These are phyloP conservation scores for Gryon sp. DNA, from an alignment of 1,140 invertebrate genomes.

Conservation along the genomic window DNA sequence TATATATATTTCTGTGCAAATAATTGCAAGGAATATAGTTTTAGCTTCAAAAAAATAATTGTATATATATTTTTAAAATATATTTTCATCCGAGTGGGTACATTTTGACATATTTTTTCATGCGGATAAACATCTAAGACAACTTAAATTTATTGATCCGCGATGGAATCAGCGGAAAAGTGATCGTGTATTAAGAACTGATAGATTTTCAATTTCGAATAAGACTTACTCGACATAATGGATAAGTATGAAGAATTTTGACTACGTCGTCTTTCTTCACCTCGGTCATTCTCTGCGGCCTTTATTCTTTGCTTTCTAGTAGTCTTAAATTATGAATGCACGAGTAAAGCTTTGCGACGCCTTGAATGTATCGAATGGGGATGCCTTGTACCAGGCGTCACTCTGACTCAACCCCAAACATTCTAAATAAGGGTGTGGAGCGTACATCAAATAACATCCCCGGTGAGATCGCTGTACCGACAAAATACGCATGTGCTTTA, in stretches of 20 bases:
- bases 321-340: conserved; percentile 27
- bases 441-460: conserved; percentile 30
- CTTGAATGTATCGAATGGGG: conserved; percentile 19
- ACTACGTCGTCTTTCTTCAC: conserved; percentile 76
- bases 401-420: conserved; percentile 52
- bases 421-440: conserved; percentile 41
- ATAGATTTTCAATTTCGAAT: no score
- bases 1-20: no score
- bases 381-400: conserved; percentile 63
- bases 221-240: conserved; percentile 75
- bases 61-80: no score
- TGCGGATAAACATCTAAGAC: no score
- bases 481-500: conserved; percentile 45
- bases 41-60: no score
- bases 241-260: conserved; percentile 77
- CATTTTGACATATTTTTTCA: no score
- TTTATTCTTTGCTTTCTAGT: no score
- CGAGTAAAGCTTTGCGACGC: neutral
- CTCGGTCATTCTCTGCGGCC: conserved; percentile 71
- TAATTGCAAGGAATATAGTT: no score
- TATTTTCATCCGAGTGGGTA: no score
- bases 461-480: conserved; percentile 19
- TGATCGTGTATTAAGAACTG: no score
- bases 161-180: no score
- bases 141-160: conserved; percentile 45